Conservation (phyloP, 2,797 vertebrate species). For the Anabacerthia variegaticeps region DNA sequence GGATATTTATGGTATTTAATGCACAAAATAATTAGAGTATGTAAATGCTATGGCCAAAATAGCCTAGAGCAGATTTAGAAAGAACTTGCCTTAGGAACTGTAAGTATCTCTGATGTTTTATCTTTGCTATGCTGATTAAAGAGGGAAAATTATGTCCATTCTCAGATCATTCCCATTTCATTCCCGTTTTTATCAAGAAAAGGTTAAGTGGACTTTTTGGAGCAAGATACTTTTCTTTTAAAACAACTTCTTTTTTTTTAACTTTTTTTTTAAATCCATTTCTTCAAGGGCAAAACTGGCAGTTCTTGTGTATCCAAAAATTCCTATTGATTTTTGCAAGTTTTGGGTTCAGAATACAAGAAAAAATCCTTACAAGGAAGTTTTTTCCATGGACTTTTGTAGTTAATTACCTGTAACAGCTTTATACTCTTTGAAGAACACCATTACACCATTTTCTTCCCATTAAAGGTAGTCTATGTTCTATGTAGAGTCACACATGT, state of each 20-base stretch:
- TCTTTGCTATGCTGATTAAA: not conserved
- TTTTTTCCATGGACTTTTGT: not conserved
- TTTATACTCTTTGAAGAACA: not conserved
- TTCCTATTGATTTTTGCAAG: not conserved
- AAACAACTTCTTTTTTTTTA: not conserved
- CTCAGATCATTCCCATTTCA: not conserved
- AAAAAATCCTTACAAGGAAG: not conserved
- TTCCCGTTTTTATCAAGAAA: not conserved
- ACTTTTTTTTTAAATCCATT: not conserved
- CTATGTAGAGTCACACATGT: not conserved
- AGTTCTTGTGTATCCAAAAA: not conserved
- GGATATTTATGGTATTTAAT: slow-evolving; percentile 54
- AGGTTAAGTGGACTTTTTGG: not conserved
- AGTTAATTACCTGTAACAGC: not conserved
- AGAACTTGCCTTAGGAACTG: slow-evolving; percentile 15
- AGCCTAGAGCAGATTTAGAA: slow-evolving; percentile 41
- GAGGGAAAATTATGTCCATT: not conserved
- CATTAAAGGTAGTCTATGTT: not conserved
- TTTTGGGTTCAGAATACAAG: not conserved
- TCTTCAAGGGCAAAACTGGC: not conserved
- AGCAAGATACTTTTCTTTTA: not conserved
- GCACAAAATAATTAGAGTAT: slow-evolving; percentile 33
- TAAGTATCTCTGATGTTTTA: slow-evolving; percentile 27
- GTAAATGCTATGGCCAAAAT: slow-evolving; percentile 40
- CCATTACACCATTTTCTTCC: not conserved